Conservation (phyloP, 2,797 vertebrate species). For the Sebastes hopkinsi region DNA sequence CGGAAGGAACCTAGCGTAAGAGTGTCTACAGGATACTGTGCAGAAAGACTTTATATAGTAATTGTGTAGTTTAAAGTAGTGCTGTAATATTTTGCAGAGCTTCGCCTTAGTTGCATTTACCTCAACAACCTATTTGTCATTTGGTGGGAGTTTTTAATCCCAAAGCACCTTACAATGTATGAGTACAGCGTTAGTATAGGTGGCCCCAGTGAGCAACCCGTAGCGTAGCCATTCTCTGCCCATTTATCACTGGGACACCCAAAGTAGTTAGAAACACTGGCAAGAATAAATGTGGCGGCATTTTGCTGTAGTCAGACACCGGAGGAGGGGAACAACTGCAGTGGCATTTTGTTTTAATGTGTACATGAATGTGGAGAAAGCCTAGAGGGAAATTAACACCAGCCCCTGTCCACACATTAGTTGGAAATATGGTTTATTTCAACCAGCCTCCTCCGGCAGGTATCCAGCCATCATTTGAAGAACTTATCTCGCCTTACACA, state of each 20-base stretch:
- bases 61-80: neutral
- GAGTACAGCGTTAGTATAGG: neutral
- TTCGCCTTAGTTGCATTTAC: neutral
- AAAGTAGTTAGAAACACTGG: neutral
- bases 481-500: neutral
- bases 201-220: neutral
- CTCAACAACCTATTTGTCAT: neutral
- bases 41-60: neutral
- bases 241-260: conserved; percentile 33
- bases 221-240: neutral
- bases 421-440: neutral
- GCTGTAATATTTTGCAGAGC: neutral
- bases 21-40: neutral
- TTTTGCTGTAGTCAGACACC: neutral
- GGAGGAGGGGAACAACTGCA: neutral
- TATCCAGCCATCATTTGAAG: neutral
- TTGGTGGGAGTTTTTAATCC: conserved; percentile 1
- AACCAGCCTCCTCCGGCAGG: neutral
- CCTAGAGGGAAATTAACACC: conserved; percentile 9
- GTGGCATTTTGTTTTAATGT: conserved; percentile 13
- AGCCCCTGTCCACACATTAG: neutral
- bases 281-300: neutral
- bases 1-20: neutral
- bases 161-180: neutral
- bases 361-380: neutral